Evolutionary conservation across 2,888 invertebrate genomes (phyloP).

Genomic region (Sarcophaga caerulescens): DNA sequence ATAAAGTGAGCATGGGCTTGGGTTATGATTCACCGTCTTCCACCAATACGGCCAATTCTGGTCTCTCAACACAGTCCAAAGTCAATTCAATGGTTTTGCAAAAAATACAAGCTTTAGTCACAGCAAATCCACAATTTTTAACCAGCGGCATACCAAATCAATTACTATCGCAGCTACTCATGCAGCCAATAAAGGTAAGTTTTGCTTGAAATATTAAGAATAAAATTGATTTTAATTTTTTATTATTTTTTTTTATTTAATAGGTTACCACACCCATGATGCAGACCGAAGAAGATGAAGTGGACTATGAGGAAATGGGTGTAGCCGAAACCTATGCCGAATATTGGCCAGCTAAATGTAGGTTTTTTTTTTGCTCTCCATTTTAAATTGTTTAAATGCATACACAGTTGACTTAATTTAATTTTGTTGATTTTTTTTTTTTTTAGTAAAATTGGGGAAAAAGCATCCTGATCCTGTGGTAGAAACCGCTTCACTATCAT

Average conservation of each 20-base stretch:
- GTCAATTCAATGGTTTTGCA: slow-evolving; percentile 78
- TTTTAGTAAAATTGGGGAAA: slow-evolving; percentile 92
- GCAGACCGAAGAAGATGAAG: slow-evolving; percentile 87
- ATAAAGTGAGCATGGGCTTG: slow-evolving; percentile 62
- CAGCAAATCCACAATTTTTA: slow-evolving; percentile 80
- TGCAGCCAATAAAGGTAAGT: slow-evolving; percentile 82
- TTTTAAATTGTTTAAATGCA: neutral
- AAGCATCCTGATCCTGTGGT: slow-evolving; percentile 99
- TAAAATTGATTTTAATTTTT: neutral
- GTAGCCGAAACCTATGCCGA: slow-evolving; percentile 99
- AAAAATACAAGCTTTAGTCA: slow-evolving; percentile 79
- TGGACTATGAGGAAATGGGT: slow-evolving; percentile 97
- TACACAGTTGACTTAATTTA: slow-evolving; percentile 13
- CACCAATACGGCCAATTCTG: slow-evolving; percentile 57
- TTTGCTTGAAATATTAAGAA: neutral
- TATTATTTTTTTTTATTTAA: slow-evolving; percentile 1
- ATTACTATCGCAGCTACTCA: slow-evolving; percentile 84
- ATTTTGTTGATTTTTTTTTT: slow-evolving; percentile 58
- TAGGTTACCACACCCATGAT: slow-evolving; percentile 68
- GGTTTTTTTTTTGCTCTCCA: slow-evolving; percentile 1
- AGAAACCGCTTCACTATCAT: slow-evolving; percentile 98
- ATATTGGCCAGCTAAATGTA: slow-evolving; percentile 98
- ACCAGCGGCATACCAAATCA: slow-evolving; percentile 82
- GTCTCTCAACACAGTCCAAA: slow-evolving; percentile 73
- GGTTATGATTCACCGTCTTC: slow-evolving; percentile 62